phyloP scores from a whole-genome alignment of 2,797 vertebrate species.

The Macropus fuliginosus region DNA sequence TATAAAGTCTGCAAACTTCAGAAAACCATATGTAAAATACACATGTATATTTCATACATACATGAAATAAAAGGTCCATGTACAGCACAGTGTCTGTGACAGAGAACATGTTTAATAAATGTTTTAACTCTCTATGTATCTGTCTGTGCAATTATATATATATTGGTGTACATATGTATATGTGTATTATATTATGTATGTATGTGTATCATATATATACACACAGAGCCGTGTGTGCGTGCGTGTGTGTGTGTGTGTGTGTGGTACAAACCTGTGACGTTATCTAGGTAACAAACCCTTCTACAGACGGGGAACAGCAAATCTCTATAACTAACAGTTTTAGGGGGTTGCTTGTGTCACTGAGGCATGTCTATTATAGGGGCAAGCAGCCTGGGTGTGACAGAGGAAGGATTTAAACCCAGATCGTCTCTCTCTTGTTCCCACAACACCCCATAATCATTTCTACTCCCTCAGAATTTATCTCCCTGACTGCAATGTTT shows the following conservation, averaged over 20 bases:
- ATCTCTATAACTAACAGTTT: neutral
- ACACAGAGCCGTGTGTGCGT: no score
- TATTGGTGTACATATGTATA: no score
- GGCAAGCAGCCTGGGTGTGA: neutral
- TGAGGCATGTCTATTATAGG: neutral
- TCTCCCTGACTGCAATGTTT: neutral
- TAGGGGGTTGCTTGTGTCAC: neutral
- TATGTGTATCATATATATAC: neutral
- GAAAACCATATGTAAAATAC: neutral
- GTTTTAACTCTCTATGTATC: neutral
- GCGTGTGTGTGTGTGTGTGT: no score
- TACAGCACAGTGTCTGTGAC: neutral
- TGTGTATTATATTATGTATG: no score
- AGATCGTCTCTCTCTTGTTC: neutral
- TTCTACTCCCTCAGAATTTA: neutral
- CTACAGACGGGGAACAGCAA: neutral
- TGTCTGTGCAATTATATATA: neutral
- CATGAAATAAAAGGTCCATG: neutral
- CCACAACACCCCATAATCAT: neutral
- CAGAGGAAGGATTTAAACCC: neutral
- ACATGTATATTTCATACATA: neutral
- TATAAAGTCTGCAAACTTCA: neutral
- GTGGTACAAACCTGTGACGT: neutral
- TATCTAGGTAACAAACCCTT: neutral
- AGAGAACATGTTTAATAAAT: neutral